Base-by-base conservation (phyloP, 2,797 vertebrate genomes). In the Lateolabrax maculatus region DNA sequence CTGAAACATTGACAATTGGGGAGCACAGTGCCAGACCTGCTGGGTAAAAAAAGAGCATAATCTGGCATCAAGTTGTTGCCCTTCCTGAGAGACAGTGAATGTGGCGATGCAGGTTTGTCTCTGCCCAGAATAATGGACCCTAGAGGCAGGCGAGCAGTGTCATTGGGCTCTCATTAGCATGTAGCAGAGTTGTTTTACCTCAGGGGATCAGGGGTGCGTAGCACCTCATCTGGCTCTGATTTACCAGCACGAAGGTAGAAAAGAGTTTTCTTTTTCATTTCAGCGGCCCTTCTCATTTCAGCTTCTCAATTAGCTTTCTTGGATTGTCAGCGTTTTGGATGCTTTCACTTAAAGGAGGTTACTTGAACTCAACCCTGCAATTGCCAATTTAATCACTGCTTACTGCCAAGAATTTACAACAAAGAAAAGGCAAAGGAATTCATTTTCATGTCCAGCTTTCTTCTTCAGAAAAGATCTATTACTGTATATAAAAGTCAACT, bases 211-310 rank as follows among this genome's bases (percentile, higher is more conserved):
- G 70, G 57, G 80, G 71, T 71, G 73, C 79, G 73, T 0, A 68
- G 77, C 41, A 80, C 90, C 93, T 95, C 96, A 96, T 96, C 95
- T 96, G 96, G 94, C 96, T 96, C 89, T 90, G 88, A 95, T 97
- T 96, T 96, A 83, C 36, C 55, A 79, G 78, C 93, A 91, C 89
- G 91, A 93, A 93, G 84, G 88, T 84, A 80, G 79, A 83, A 83
- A 85, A 41, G 62, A 36, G 18, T 16, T 41, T 74, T 72, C 80
- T 69, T 64, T 62, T 80, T 80, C 25, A 69, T 80, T 87, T 81
- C 65, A 9, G 60, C 67, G 77, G 66, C 74, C 60, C 61, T 81
- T 84, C 72, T 79, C 44, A 84, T 87, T 85, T 85, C 58, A 83
- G 83, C 75, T 85, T 89, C 84, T 91, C 80, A 81, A 81, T 87